Evolutionary conservation across 2,797 vertebrate species (phyloP).

Genomic region (Labeo calbasu): DNA sequence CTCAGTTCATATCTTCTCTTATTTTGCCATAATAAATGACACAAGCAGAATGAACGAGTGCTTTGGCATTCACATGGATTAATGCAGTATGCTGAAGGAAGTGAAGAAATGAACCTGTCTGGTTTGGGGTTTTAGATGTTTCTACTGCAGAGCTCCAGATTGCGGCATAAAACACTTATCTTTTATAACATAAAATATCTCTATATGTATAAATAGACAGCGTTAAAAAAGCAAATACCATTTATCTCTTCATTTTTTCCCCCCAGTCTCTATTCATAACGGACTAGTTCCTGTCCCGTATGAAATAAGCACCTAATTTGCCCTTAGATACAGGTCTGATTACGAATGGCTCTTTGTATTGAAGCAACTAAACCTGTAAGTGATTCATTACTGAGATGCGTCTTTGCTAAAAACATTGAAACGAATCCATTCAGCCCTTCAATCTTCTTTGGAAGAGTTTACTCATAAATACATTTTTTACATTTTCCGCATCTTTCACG

Average conservation of each 20-base stretch:
- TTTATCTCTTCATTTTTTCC: neutral
- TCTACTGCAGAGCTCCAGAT: neutral
- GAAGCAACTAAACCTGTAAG: conserved; percentile 33
- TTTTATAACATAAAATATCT: neutral
- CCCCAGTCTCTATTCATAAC: neutral
- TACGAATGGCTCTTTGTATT: conserved; percentile 21
- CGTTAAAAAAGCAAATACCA: neutral
- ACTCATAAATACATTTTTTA: conserved; percentile 33
- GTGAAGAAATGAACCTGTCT: conserved; percentile 12
- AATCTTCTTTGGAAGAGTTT: conserved; percentile 31
- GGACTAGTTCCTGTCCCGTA: conserved; percentile 7
- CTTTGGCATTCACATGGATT: conserved; percentile 36
- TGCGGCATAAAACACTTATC: conserved; percentile 20
- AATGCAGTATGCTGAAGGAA: conserved; percentile 2
- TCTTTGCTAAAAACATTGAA: conserved; percentile 38
- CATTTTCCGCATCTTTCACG: neutral
- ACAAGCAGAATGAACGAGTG: conserved; percentile 29
- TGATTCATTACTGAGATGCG: conserved; percentile 4
- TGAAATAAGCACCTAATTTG: conserved; percentile 30
- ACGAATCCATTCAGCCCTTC: conserved; percentile 24
- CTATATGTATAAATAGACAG: conserved; percentile 1
- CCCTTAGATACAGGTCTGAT: conserved; percentile 36
- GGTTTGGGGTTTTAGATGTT: conserved; percentile 9
- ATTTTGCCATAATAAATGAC: conserved; percentile 51
- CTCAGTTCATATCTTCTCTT: conserved; percentile 35